Evolutionary conservation across 2,113 vertebrate species (phyloP).

Genomic region (Pygoscelis adeliae): DNA sequence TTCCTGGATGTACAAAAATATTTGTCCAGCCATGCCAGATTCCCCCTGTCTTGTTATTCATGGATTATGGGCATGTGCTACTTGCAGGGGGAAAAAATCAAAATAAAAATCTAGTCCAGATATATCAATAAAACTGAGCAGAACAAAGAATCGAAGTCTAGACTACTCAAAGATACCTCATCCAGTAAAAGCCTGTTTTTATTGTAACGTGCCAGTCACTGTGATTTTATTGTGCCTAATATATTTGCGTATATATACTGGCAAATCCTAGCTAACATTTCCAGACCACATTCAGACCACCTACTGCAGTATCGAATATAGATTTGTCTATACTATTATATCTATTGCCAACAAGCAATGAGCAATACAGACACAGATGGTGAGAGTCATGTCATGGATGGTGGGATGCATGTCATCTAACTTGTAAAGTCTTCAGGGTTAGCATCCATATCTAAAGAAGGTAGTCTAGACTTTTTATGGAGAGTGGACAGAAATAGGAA

Average conservation of each 20-base stretch:
- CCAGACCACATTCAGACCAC: not conserved
- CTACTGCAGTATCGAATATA: not conserved
- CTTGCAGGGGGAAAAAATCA: not conserved
- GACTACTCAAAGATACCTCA: not conserved
- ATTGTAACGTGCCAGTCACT: not conserved
- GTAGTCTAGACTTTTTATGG: not conserved
- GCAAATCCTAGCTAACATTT: not conserved
- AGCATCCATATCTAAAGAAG: not conserved
- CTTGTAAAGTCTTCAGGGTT: not conserved
- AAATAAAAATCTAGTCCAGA: not conserved
- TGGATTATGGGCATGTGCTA: not conserved
- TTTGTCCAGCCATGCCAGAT: not conserved
- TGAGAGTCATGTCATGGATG: not conserved
- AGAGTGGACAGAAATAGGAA: not conserved
- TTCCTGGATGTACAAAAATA: not conserved
- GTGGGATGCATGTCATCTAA: not conserved
- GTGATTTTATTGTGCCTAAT: not conserved
- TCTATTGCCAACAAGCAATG: not conserved
- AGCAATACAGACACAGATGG: not conserved
- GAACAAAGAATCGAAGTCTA: not conserved
- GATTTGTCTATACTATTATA: not conserved
- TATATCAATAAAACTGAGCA: not conserved
- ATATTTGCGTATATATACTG: not conserved
- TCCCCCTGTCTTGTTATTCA: not conserved
- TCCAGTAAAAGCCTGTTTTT: not conserved